Percentiles rank a stretch among this genome's conserved stretches.
phyloP scores from a whole-genome alignment of 2,797 vertebrate species.

The Discoglossus pictus region DNA sequence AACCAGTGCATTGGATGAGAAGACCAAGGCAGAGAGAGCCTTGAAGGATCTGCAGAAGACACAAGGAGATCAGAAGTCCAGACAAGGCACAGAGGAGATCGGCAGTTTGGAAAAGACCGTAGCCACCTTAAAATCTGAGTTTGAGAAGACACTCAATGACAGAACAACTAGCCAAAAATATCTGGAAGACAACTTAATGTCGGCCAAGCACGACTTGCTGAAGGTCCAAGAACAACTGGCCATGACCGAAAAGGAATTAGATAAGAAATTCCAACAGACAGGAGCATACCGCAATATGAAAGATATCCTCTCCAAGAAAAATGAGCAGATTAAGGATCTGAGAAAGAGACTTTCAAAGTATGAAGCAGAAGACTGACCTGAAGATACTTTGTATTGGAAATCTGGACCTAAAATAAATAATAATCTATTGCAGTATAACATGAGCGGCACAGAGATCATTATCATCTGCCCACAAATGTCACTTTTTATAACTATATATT shows the following conservation, averaged over 20 bases:
- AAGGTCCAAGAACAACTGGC: constrained; percentile 87
- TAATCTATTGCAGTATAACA: too few species aligned
- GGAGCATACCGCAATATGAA: constrained; percentile 96
- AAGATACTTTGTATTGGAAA: too few species aligned
- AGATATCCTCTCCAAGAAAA: constrained; percentile 94
- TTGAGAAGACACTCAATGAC: constrained; percentile 82
- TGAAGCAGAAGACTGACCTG: constrained; percentile 41
- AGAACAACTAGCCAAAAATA: constrained; percentile 81
- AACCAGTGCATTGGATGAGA: constrained; percentile 85
- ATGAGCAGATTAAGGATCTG: constrained; percentile 93
- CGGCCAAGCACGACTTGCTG: constrained; percentile 89
- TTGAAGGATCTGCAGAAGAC: constrained; percentile 82
- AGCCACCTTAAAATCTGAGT: constrained; percentile 82
- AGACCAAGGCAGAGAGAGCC: constrained; percentile 78
- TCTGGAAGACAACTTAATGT: constrained; percentile 85
- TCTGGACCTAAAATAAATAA: too few species aligned
- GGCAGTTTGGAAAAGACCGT: constrained; percentile 84
- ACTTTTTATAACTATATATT: too few species aligned
- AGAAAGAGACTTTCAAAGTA: constrained; percentile 86
- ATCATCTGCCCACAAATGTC: too few species aligned
- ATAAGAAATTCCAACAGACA: constrained; percentile 97
- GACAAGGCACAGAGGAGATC: constrained; percentile 75
- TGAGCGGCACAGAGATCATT: too few species aligned
- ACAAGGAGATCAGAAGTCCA: constrained; percentile 82
- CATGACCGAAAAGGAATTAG: constrained; percentile 88